A percentile compares a stretch with the other conserved stretches of the same genome.
Conservation (phyloP, 2,113 vertebrate species). For the Erythrocercus mccallii region DNA sequence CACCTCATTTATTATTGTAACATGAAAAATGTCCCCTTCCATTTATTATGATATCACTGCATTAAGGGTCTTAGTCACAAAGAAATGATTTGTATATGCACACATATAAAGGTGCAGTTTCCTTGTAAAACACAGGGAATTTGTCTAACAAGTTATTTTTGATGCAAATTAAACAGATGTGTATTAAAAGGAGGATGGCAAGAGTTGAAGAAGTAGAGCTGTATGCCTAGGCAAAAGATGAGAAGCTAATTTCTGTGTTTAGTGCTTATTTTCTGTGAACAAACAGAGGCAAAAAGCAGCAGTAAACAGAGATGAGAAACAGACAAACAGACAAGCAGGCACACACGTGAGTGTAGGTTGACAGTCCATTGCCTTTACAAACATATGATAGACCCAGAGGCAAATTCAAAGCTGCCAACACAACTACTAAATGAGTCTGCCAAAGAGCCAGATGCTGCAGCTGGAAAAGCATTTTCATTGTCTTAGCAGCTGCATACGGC, state of each 20-base stretch:
- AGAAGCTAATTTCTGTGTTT: not conserved
- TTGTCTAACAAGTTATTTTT: not conserved
- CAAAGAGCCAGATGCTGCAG: constrained; percentile 46
- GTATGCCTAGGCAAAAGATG: not conserved
- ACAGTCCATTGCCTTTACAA: constrained; percentile 50
- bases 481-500: constrained; percentile 28
- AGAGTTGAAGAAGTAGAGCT: not conserved
- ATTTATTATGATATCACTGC: constrained; percentile 16
- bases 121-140: not conserved
- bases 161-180: not conserved
- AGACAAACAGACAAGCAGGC: not conserved
- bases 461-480: constrained; percentile 29
- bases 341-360: not conserved
- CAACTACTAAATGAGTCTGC: constrained; percentile 41
- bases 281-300: not conserved
- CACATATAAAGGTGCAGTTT: not conserved
- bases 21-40: constrained; percentile 56
- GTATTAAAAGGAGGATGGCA: not conserved
- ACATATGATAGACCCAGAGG: constrained; percentile 50
- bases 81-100: constrained; percentile 18
- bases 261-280: not conserved
- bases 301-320: not conserved
- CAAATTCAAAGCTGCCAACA: constrained; percentile 28
- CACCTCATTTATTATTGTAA: constrained; percentile 53
- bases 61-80: constrained; percentile 46